A percentile compares a stretch with the other conserved stretches of the same genome.
These are phyloP conservation scores for Andrena chrysosceles DNA, from an alignment of 2,888 invertebrate species.

Conservation along the genomic window DNA sequence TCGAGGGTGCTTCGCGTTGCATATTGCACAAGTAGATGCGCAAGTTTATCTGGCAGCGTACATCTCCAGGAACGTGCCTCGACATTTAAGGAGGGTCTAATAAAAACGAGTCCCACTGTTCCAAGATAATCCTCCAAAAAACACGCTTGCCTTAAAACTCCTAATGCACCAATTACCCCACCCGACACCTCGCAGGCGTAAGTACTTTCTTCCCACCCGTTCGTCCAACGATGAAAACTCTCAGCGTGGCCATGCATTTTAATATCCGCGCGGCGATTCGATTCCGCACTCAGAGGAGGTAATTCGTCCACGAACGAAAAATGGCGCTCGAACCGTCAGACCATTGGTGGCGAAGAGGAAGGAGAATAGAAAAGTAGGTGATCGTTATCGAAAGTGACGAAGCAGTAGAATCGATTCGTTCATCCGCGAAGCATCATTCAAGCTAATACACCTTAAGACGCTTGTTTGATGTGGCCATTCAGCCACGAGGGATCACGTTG, in stretches of 20 bases:
- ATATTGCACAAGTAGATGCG: too few relatives aligned
- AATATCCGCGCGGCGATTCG: conserved; percentile 22
- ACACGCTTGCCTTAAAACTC: neutral
- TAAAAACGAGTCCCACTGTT: too few relatives aligned
- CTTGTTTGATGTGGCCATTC: neutral
- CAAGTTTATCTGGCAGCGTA: too few relatives aligned
- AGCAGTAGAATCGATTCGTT: neutral
- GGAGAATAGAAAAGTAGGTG: neutral
- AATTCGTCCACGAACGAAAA: neutral
- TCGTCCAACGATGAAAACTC: neutral
- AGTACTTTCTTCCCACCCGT: neutral
- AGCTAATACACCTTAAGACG: too few relatives aligned
- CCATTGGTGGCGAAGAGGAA: neutral
- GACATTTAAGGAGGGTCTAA: too few relatives aligned
- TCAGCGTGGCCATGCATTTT: conserved; percentile 42
- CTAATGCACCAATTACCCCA: neutral
- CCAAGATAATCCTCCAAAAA: neutral
- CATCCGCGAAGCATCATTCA: neutral
- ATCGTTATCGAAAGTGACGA: neutral
- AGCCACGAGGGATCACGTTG: neutral
- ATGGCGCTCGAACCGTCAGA: neutral
- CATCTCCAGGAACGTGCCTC: too few relatives aligned
- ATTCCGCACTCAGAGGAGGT: neutral
- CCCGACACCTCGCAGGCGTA: conserved; percentile 1
- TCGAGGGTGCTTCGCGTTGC: too few relatives aligned